phyloP scores from a whole-genome alignment of 92 coral and sea anemone genomes.

The Virgularia gustaviana region DNA sequence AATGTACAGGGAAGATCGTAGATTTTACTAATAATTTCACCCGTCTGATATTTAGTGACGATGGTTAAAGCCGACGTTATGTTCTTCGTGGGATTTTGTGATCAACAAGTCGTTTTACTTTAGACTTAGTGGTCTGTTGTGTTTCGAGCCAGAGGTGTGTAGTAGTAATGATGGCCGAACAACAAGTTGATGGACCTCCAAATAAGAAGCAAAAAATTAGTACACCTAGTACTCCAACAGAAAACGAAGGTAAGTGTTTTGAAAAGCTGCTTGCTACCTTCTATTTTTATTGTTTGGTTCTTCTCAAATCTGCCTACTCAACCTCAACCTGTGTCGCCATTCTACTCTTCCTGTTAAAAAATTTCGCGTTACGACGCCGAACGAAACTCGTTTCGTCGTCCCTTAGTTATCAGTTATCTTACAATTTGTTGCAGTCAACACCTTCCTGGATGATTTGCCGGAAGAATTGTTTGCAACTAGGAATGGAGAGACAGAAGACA shows the following conservation, averaged over 20 bases:
- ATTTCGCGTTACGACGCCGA: slow-evolving; percentile 25
- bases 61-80: slow-evolving; percentile 30
- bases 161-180: slow-evolving; percentile 99
- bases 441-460: slow-evolving; percentile 64
- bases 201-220: slow-evolving; percentile 95
- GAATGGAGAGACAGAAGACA: slow-evolving; percentile 93
- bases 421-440: slow-evolving; percentile 77
- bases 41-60: slow-evolving; percentile 34
- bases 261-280: slow-evolving; percentile 2
- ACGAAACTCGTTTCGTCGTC: slow-evolving; percentile 36
- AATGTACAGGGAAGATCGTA: slow-evolving; percentile 11
- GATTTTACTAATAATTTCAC: slow-evolving; percentile 20
- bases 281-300: neutral
- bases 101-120: slow-evolving; percentile 99
- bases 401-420: slow-evolving; percentile 10
- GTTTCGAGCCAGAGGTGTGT: slow-evolving; percentile 97
- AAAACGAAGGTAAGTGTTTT: slow-evolving; percentile 88
- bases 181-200: slow-evolving; percentile 99
- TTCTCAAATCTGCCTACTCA: slow-evolving; percentile 11
- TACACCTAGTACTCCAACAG: slow-evolving; percentile 99
- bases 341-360: slow-evolving; percentile 27
- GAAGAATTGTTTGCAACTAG: slow-evolving; percentile 88
- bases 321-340: slow-evolving; percentile 32
- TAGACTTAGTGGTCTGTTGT: slow-evolving; percentile 44
- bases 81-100: slow-evolving; percentile 88